A percentile compares a stretch with the other conserved stretches of the same genome.
Conservation (phyloP, 2,888 invertebrate genomes). For the Epirrhoe tristata region DNA sequence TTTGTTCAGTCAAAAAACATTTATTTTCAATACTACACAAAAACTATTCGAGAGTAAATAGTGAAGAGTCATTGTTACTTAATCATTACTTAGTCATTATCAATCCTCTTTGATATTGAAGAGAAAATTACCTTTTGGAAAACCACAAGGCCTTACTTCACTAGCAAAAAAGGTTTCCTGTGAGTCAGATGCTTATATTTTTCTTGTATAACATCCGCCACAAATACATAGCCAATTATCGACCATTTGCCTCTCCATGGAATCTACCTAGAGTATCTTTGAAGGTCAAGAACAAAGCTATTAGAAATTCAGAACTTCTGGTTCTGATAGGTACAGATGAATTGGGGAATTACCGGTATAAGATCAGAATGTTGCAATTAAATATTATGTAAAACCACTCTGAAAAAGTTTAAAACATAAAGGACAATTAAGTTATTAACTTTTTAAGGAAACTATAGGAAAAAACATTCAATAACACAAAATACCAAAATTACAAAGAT, state of each 20-base stretch:
- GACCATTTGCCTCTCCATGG: neutral
- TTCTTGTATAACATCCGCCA: too few species aligned
- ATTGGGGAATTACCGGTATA: neutral
- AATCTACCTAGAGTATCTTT: neutral
- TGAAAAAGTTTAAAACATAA: too few species aligned
- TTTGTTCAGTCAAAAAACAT: too few species aligned
- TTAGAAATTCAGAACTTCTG: neutral
- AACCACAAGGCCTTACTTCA: slow-evolving; percentile 9
- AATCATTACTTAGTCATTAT: too few species aligned
- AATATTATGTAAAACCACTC: too few species aligned
- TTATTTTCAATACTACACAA: too few species aligned
- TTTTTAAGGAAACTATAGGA: neutral
- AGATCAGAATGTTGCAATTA: neutral
- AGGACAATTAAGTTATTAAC: neutral
- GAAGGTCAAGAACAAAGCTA: neutral
- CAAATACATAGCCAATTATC: neutral
- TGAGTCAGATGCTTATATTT: too few species aligned
- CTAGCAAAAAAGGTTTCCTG: too few species aligned
- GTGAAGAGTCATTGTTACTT: neutral
- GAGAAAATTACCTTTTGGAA: slow-evolving; percentile 19
- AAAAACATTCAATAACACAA: neutral
- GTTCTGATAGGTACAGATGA: too few species aligned
- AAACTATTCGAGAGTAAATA: too few species aligned
- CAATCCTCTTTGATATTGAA: neutral
- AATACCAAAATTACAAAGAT: too few species aligned